Base-by-base conservation (phyloP, 2,888 invertebrate species). In the Melieria crassipennis region DNA sequence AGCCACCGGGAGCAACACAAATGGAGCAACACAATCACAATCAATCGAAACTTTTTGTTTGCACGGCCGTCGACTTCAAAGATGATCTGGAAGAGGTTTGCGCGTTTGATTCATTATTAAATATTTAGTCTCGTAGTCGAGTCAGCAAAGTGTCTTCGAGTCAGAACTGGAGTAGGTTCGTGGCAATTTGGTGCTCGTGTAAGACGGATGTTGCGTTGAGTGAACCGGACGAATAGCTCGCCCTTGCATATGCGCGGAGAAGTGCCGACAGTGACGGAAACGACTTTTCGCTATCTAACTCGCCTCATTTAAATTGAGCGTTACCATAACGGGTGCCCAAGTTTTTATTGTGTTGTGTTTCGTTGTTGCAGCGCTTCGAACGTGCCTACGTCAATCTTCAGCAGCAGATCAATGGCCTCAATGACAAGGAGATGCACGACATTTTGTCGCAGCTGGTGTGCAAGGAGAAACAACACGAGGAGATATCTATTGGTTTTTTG, bases 371-470 rank as follows among this genome's bases (percentile, higher is more conserved):
- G 97, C 95, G 95, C 90, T 93, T 95, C 84, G 96, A 97, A 86
- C 91, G 94, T 84, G 94, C 94, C 81, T 94, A 93, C 87, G 89
- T 89, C 81, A 91, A 91, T 83, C 90, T 97, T 76, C 93, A 93
- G 87, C 91, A 90, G 79, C 89, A 96, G 80, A 92, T 92, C 73
- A 89, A 91, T 77, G 96, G 95, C 78, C 90, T 95, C 81, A 96
- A 95, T 80, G 98, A 98, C 83, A 94, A 97, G 84, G 97, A 98
- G 88, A 92, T 94, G 80, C 97, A 97, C 85, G 97, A 98, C 86
- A 93, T 93, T 47, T 89, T 98, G 65, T 96, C 95, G 84, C 94
- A 93, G 86, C 93, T 95, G 75, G 94, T 96, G 76, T 92, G 94
- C 84, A 95, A 96, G 87, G 94, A 94, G 81, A 87, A 87, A 73